phyloP scores from a whole-genome alignment of 2,113 vertebrate species.

The Anas platyrhynchos region DNA sequence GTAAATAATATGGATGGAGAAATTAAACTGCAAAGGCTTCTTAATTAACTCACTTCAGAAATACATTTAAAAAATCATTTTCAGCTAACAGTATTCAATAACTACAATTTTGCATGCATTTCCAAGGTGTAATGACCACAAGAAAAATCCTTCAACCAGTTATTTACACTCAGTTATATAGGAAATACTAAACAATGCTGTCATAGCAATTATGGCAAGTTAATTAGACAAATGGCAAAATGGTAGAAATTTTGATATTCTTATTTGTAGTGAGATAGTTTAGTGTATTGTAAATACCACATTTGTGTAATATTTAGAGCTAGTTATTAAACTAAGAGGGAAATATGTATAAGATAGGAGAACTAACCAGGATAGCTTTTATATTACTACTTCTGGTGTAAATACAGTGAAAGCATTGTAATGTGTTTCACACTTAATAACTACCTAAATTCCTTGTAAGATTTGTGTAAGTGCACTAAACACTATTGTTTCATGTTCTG shows the following conservation, averaged over 20 bases:
- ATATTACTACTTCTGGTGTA: background rate
- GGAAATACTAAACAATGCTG: rapidly evolving
- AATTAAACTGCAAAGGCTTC: background rate
- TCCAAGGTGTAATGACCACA: background rate
- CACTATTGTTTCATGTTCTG: background rate
- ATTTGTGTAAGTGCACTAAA: background rate
- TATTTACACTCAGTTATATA: background rate
- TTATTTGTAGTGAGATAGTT: background rate
- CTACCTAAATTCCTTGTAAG: background rate
- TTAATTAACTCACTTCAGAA: background rate
- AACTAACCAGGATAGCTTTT: background rate
- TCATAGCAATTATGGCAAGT: background rate
- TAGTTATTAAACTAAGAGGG: background rate
- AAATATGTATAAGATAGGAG: background rate
- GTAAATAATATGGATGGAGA: background rate
- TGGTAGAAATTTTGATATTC: background rate
- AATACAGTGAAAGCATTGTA: background rate
- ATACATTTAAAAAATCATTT: background rate
- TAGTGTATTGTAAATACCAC: background rate
- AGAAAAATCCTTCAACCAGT: background rate
- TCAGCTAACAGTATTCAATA: background rate
- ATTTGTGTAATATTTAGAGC: background rate
- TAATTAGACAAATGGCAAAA: background rate
- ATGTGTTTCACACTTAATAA: background rate
- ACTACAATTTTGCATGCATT: background rate